These are phyloP conservation scores for Botia almorhae DNA, from an alignment of 2,797 vertebrate genomes.

Conservation along the genomic window DNA sequence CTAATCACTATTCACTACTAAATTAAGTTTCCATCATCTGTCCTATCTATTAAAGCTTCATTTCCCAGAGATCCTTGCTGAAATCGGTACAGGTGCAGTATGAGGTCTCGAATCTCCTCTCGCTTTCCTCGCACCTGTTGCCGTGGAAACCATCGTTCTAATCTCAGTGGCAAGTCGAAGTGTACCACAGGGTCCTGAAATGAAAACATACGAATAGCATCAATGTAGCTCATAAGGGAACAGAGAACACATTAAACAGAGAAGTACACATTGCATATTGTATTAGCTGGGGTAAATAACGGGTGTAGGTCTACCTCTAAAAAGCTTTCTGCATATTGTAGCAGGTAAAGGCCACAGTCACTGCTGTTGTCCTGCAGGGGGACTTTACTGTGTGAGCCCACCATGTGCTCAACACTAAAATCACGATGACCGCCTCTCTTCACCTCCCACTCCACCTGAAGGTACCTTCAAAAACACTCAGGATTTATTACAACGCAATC, in stretches of 20 bases:
- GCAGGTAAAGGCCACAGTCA: slow-evolving; percentile 93
- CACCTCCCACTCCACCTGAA: slow-evolving; percentile 92
- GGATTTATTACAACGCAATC: not conserved
- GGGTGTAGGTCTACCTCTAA: slow-evolving; percentile 81
- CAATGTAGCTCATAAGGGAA: too few species aligned
- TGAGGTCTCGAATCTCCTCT: slow-evolving; percentile 91
- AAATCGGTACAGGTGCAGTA: slow-evolving; percentile 87
- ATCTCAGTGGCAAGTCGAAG: slow-evolving; percentile 88
- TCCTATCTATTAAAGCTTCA: slow-evolving; percentile 45
- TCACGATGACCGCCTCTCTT: slow-evolving; percentile 81
- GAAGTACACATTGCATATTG: not conserved
- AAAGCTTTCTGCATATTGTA: slow-evolving; percentile 95
- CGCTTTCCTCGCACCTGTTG: slow-evolving; percentile 90
- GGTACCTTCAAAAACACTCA: slow-evolving; percentile 78
- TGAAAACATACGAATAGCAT: not conserved
- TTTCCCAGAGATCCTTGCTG: slow-evolving; percentile 73
- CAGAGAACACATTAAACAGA: too few species aligned
- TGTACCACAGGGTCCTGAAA: slow-evolving; percentile 90
- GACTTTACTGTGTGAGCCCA: slow-evolving; percentile 84
- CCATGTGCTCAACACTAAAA: slow-evolving; percentile 86
- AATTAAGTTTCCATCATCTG: slow-evolving; percentile 24
- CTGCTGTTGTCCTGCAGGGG: slow-evolving; percentile 96
- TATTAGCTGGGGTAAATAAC: not conserved
- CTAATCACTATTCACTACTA: slow-evolving; percentile 9
- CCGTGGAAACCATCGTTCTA: slow-evolving; percentile 91